Evolutionary conservation across 2,888 invertebrate species (phyloP), one percentile per base, ranked within the genome.

Genomic region (Ferrisia virgata): DNA sequence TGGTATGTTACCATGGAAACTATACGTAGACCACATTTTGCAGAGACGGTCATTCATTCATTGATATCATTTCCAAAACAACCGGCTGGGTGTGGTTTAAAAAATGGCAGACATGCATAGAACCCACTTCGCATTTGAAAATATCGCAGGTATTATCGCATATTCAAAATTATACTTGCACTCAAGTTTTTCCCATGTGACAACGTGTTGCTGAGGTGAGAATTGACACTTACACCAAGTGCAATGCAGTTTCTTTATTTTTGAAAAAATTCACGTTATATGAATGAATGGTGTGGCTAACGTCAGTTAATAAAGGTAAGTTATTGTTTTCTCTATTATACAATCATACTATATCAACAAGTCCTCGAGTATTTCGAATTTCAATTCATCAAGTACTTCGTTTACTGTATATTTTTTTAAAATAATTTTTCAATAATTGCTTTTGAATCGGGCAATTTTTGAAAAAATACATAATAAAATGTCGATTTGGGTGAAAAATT

Each of bases 51-150:
- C 64, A 82, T 69, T 82, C 36, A 39, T 58, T 58, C 82, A 82
- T 58, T 53, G 64, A 58, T 82, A 82, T 69, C 39, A 82, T 82
- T 82, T 82, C 64, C 82, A 82, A 82, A 82, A 82, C 64, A 64
- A 82, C 64, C n/a, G 82, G 64, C 82, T 82, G 82, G 82, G 82
- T 82, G 82, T 82, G 82, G 82, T 82, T 81, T 22, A 64, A 82
- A 82, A 82, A 82, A 82, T 82, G 82, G 82, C 82, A 82, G 82
- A 82, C 64, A 31, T 25, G 72, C 72, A 53, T 53, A 22, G 36
- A 76, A 36, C 18, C 72, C 72, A 8, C 36, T 76, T 36, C n/a
- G 72, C n/a, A 11, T 69, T 18, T 5, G 72, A 33, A 76, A 28
- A 15, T 36, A 36, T 36, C 36, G 72, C 33, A 18, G 18, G 18